These are phyloP conservation scores for Myotis pilosus DNA, from an alignment of 2,797 vertebrate genomes.

Conservation along the genomic window DNA sequence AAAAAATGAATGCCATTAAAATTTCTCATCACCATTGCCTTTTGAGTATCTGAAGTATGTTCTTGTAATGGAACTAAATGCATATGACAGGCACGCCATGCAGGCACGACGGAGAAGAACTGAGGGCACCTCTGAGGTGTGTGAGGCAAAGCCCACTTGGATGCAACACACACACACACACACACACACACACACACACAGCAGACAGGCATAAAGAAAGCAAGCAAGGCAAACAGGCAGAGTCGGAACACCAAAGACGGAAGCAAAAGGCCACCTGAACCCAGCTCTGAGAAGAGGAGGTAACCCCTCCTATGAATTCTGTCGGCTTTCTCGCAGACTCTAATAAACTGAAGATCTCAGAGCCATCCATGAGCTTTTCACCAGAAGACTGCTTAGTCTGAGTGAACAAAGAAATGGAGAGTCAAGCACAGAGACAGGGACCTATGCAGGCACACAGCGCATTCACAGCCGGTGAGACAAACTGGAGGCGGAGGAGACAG, in stretches of 20 bases:
- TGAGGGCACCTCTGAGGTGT: not conserved
- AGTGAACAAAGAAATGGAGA: conserved; percentile 87
- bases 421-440: conserved; percentile 78
- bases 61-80: not conserved
- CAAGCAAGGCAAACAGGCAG: conserved; percentile 17
- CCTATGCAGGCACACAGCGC: not conserved
- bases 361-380: conserved; percentile 91
- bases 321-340: conserved; percentile 88
- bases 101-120: conserved; percentile 14
- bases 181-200: not conserved
- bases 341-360: conserved; percentile 89
- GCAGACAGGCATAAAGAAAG: not conserved
- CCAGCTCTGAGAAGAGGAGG: conserved; percentile 87
- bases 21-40: not conserved
- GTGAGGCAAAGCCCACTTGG: not conserved
- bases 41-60: not conserved
- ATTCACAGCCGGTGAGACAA: conserved; percentile 67
- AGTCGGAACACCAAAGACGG: conserved; percentile 55
- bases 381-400: conserved; percentile 91
- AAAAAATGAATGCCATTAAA: not conserved
- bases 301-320: conserved; percentile 89
- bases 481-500: conserved; percentile 70
- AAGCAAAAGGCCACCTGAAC: conserved; percentile 87
- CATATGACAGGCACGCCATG: not conserved
- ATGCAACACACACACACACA: not conserved